These are phyloP conservation scores for Luperina testacea DNA, from an alignment of 2,888 invertebrate genomes.

Conservation along the genomic window DNA sequence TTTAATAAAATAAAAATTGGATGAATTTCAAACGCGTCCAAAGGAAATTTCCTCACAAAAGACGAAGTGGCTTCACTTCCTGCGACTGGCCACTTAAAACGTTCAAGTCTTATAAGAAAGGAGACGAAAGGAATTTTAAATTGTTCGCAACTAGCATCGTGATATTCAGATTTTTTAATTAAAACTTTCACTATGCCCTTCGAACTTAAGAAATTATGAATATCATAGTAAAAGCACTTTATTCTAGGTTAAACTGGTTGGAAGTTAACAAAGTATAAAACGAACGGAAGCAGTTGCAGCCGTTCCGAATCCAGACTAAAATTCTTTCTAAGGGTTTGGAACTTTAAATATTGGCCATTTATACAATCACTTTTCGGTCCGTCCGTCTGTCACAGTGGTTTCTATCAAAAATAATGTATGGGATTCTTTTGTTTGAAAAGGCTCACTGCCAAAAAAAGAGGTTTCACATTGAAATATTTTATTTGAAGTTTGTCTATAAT, in stretches of 20 bases:
- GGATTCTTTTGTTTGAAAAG: background rate
- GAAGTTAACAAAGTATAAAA: conserved; percentile 11
- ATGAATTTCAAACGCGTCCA: conserved; percentile 31
- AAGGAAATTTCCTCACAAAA: conserved; percentile 36
- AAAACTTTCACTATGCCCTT: conserved; percentile 49
- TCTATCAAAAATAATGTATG: background rate
- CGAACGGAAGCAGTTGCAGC: background rate
- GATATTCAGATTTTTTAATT: conserved; percentile 58
- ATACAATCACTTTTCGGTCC: background rate
- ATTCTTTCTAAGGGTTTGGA: background rate
- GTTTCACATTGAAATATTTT: background rate
- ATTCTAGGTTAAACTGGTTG: conserved; percentile 4
- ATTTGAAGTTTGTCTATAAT: background rate
- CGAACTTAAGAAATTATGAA: conserved; percentile 34
- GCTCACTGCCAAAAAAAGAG: background rate
- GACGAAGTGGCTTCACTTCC: conserved; percentile 55
- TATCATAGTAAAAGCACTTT: conserved; percentile 4
- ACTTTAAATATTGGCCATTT: no score
- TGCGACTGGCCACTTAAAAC: conserved; percentile 41
- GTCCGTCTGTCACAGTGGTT: background rate
- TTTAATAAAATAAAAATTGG: conserved; percentile 22
- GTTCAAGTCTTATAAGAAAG: conserved; percentile 42
- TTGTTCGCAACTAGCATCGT: conserved; percentile 31
- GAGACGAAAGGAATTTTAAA: conserved; percentile 53
- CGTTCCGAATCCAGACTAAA: background rate